Conservation (phyloP, 2,888 invertebrate genomes). For the Patella caerulea region DNA sequence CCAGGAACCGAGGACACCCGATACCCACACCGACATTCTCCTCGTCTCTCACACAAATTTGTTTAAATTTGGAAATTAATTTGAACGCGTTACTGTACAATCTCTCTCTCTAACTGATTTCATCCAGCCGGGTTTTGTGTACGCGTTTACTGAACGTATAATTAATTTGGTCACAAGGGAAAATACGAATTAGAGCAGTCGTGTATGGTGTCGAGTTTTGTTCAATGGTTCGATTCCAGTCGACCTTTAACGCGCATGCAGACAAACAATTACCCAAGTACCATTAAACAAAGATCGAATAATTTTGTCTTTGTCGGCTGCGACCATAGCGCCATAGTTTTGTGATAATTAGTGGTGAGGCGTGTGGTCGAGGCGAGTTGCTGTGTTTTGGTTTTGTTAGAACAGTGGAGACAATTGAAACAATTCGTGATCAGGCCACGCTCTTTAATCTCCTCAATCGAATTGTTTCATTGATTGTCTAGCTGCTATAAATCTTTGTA, state of each 20-base stretch:
- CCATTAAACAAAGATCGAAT: background rate
- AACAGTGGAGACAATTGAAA: too few species aligned
- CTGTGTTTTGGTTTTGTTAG: background rate
- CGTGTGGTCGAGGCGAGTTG: background rate
- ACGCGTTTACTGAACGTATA: constrained; percentile 23
- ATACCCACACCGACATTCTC: too few species aligned
- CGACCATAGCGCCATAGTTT: background rate
- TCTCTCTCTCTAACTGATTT: background rate
- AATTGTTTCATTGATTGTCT: too few species aligned
- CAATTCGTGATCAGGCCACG: too few species aligned
- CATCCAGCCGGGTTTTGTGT: constrained; percentile 14
- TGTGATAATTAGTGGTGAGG: background rate
- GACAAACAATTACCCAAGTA: background rate
- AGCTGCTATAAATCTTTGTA: too few species aligned
- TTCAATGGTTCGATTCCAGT: background rate
- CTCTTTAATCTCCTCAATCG: too few species aligned
- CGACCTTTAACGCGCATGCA: constrained; percentile 5
- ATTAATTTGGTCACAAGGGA: constrained; percentile 32
- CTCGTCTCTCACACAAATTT: background rate
- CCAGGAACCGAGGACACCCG: too few species aligned
- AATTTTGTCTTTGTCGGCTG: background rate
- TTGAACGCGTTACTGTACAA: background rate
- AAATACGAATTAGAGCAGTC: constrained; percentile 10
- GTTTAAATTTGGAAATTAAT: background rate
- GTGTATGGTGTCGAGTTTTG: background rate